Conservation (phyloP, 2,113 vertebrate genomes). For the Ptilorrhoa leucosticta region DNA sequence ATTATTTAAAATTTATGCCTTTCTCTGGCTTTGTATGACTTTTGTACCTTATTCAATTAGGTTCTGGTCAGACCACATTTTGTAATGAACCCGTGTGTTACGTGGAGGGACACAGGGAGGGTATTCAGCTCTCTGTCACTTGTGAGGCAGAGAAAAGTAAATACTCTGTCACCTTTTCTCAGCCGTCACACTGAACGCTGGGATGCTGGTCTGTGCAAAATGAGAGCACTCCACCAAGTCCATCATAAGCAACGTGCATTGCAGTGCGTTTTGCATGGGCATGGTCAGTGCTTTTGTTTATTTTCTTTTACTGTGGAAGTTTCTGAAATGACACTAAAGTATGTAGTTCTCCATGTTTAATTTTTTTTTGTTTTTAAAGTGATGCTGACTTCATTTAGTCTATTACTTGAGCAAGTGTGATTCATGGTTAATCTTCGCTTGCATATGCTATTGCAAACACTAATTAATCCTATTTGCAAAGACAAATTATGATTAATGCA, state of each 20-base stretch:
- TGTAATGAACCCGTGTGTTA: neutral
- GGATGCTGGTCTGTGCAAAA: neutral
- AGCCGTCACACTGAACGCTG: neutral
- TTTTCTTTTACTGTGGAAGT: neutral
- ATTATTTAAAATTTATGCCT: neutral
- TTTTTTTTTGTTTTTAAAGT: neutral
- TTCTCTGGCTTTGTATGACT: neutral
- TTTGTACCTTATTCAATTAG: neutral
- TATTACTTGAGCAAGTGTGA: neutral
- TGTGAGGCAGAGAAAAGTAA: neutral
- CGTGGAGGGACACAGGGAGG: fast-evolving
- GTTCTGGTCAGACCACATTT: neutral
- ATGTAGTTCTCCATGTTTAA: neutral
- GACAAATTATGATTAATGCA: conserved; percentile 44
- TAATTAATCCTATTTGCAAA: conserved; percentile 52
- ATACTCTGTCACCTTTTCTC: neutral
- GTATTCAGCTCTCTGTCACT: neutral
- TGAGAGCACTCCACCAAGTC: no score
- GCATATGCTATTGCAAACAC: conserved; percentile 2
- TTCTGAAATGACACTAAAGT: neutral
- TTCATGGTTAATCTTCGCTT: conserved; percentile 20
- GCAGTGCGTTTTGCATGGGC: neutral
- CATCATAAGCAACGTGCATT: fast-evolving
- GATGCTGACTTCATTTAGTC: neutral
- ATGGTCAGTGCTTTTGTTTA: neutral